Evolutionary conservation across 1,140 invertebrate species (phyloP), one percentile per base, ranked within the genome.

Genomic region (Drosophila tristis): DNA sequence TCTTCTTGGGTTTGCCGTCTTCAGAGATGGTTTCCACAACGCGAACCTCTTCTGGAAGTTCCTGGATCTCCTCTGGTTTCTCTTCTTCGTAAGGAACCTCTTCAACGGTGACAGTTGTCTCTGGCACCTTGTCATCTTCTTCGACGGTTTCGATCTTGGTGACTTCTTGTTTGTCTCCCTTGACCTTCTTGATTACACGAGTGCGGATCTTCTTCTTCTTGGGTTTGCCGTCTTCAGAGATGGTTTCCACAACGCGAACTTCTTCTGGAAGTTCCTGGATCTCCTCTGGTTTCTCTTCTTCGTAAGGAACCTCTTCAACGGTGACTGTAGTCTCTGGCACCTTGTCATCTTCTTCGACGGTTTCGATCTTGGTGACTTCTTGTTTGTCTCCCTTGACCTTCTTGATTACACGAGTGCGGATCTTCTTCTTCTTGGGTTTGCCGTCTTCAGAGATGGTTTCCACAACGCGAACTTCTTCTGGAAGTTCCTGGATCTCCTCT

Each of bases 341-440:
- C 13, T 70, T 70, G 51, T 70, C 66, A 49, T 70, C 66, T 9
- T 70, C 66, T 16, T 70, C 66, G 35, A 70, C 51, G 13, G 51
- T 70, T 56, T 70, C 66, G 51, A 70, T 70, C 66, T 70, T 70
- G 51, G 66, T 70, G 35, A 70, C 58, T 44, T 70, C 58, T 70
- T 70, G 66, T 16, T 61, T 70, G 25, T 70, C 58, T 25, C 66
- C 66, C 58, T 70, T 70, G 6, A 62, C 51, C 66, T 70, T 70
- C 45, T 70, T 70, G 39, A 70, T 62, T 1, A 70, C 53, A 31
- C 66, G 66, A 31, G 66, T 70, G 58, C 66, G 58, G 9, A 70
- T 70, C 53, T 70, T 70, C 45, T 62, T 70, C 35, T 55, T 70
- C 45, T 56, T 70, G 0, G 66, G 66, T 39, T 56, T 70, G 25